A percentile compares a stretch with the other conserved stretches of the same genome.
phyloP scores from a whole-genome alignment of 1,140 invertebrate species.

The Euwallacea fornicatus region DNA sequence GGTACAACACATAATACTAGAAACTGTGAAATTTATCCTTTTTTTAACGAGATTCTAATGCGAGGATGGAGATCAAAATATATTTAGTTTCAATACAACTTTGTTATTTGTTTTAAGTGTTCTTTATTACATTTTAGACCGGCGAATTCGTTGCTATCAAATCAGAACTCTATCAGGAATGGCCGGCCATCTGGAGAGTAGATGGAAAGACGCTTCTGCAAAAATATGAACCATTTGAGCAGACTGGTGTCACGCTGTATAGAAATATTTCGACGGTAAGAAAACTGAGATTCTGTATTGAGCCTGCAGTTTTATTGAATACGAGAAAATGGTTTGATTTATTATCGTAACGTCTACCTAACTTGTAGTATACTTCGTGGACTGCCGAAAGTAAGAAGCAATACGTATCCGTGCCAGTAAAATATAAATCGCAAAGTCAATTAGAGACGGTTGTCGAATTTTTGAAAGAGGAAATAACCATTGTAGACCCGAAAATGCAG shows the following conservation, averaged over 20 bases:
- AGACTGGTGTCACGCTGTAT: constrained; percentile 79
- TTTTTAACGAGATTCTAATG: background rate
- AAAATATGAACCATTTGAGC: constrained; percentile 82
- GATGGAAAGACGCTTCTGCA: constrained; percentile 84
- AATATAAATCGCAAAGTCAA: constrained; percentile 70
- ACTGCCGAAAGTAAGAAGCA: constrained; percentile 75
- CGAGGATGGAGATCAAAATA: too few species aligned
- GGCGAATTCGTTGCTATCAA: constrained; percentile 84
- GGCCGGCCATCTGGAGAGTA: constrained; percentile 83
- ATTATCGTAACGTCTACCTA: background rate
- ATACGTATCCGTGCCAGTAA: constrained; percentile 75
- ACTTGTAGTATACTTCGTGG: constrained; percentile 73
- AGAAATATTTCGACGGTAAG: constrained; percentile 84
- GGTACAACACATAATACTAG: background rate
- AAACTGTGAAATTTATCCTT: background rate
- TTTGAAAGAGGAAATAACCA: constrained; percentile 69
- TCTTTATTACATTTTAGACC: constrained; percentile 57
- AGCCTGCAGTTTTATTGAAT: background rate
- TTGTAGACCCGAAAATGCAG: constrained; percentile 71
- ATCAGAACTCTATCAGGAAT: constrained; percentile 71
- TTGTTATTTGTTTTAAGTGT: constrained; percentile 9
- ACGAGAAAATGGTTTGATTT: constrained; percentile 9
- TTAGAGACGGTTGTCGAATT: constrained; percentile 80
- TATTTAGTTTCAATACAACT: too few species aligned
- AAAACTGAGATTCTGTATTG: constrained; percentile 15